A percentile compares a stretch with the other conserved stretches of the same genome.
phyloP scores from a whole-genome alignment of 2,888 invertebrate genomes.

The Calliopum simillimum region DNA sequence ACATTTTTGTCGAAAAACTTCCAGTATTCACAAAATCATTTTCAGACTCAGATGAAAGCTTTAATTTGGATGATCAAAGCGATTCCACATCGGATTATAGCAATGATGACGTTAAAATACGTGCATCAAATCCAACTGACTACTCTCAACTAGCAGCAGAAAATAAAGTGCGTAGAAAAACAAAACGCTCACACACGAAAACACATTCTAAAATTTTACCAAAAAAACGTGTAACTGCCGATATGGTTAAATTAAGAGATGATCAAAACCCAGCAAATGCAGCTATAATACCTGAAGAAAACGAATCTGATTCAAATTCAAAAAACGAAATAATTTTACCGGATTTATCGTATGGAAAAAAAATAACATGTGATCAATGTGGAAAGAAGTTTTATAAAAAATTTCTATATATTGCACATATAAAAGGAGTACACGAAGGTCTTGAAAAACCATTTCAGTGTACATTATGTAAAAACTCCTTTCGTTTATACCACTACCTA shows the following conservation, averaged over 20 bases:
- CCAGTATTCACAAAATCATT: neutral
- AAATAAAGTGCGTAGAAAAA: no score
- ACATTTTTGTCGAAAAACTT: constrained; percentile 1
- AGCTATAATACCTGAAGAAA: no score
- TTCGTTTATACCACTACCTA: constrained; percentile 12
- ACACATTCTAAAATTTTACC: no score
- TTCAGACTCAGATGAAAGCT: neutral
- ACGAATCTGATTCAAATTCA: no score
- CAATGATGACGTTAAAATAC: no score
- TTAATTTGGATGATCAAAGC: neutral
- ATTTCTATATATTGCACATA: constrained; percentile 22
- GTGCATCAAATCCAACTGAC: no score
- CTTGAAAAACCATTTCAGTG: constrained; percentile 33
- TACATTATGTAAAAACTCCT: constrained; percentile 27
- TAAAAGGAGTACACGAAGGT: constrained; percentile 18
- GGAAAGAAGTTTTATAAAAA: constrained; percentile 15
- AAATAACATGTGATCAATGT: constrained; percentile 24
- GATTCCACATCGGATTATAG: neutral
- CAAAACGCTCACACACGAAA: no score
- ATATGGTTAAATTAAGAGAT: no score
- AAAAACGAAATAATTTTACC: no score
- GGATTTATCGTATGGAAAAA: neutral
- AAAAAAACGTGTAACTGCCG: neutral
- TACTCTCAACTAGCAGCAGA: no score
- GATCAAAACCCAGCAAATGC: no score